phyloP scores from a whole-genome alignment of 2,113 vertebrate genomes.

The Toxotes chatareus region DNA sequence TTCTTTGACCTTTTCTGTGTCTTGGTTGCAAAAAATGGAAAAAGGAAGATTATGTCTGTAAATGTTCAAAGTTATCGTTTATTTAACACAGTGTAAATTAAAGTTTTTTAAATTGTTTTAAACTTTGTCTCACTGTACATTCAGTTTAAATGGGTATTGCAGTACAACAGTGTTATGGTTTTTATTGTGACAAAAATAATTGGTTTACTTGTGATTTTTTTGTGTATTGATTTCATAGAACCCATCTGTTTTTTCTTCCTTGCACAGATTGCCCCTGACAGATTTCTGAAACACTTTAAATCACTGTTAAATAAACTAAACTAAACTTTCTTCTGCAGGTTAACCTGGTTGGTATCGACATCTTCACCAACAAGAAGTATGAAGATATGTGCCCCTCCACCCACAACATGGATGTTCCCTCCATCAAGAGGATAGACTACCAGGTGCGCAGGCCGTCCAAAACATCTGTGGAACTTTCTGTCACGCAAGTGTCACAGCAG shows the following conservation, averaged over 20 bases:
- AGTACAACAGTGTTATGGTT: no score
- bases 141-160: no score
- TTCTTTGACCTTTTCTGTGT: slow-evolving; percentile 17
- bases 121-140: no score
- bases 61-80: background rate
- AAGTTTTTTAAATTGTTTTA: no score
- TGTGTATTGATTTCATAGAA: no score
- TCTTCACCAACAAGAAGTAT: slow-evolving; percentile 98
- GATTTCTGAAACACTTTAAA: background rate
- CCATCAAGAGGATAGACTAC: slow-evolving; percentile 96
- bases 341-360: slow-evolving; percentile 98
- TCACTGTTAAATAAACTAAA: background rate
- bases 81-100: background rate
- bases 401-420: slow-evolving; percentile 99
- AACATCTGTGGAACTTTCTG: background rate
- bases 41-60: background rate
- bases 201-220: no score
- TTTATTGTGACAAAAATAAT: no score
- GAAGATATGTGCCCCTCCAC: slow-evolving; percentile 99
- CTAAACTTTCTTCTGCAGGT: slow-evolving; percentile 82
- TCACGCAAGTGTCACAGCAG: background rate
- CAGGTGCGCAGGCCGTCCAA: slow-evolving; percentile 84
- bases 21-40: background rate
- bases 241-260: no score
- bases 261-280: fast-evolving